A percentile compares a stretch with the other conserved stretches of the same genome.
phyloP scores from a whole-genome alignment of 1,140 invertebrate species.

The Heliconius hewitsoni region DNA sequence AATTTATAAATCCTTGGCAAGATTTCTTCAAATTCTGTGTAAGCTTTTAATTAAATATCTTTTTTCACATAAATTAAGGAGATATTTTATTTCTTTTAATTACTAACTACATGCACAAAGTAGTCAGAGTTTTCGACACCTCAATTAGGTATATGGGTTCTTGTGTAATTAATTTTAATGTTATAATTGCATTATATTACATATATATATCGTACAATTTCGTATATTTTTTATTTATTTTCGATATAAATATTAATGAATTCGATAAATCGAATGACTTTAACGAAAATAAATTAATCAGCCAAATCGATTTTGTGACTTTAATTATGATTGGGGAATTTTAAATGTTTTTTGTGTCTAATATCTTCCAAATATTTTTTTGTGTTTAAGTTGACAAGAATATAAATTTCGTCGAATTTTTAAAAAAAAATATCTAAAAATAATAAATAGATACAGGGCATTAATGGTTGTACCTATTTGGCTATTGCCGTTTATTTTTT shows the following conservation, averaged over 20 bases:
- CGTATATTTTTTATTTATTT: neutral
- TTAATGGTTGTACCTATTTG: too few relatives aligned
- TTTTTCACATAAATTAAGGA: neutral
- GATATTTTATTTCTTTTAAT: neutral
- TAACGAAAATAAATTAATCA: conserved; percentile 11
- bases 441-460: neutral
- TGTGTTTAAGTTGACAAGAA: neutral
- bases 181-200: conserved; percentile 4
- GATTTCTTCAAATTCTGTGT: too few relatives aligned
- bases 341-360: neutral
- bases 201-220: neutral
- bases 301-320: conserved; percentile 7
- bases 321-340: conserved; percentile 12
- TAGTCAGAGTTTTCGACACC: neutral
- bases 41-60: too few relatives aligned
- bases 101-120: neutral
- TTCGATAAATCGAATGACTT: conserved; percentile 8
- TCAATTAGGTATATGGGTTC: neutral
- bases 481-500: too few relatives aligned
- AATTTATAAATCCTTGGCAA: too few relatives aligned
- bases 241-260: conserved; percentile 7
- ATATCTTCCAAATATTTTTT: neutral
- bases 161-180: conserved; percentile 3
- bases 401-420: neutral
- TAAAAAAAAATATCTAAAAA: neutral